phyloP scores from a whole-genome alignment of 1,140 invertebrate species.

The Tribolium madens region DNA sequence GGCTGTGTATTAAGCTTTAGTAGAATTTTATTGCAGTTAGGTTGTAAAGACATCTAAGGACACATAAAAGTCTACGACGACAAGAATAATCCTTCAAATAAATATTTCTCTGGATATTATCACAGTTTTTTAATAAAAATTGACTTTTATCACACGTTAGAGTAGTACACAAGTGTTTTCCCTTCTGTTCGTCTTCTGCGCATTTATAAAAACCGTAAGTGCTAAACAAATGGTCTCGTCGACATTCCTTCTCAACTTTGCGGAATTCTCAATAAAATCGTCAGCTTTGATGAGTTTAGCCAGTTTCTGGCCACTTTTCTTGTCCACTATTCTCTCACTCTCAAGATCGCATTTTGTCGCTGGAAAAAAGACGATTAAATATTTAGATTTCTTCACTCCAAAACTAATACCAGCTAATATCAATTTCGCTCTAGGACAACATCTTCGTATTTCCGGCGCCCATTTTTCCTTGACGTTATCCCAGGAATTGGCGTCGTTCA shows the following conservation, averaged over 20 bases:
- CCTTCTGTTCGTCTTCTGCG: not conserved
- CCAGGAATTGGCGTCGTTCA: conserved; percentile 97
- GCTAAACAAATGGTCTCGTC: conserved; percentile 60
- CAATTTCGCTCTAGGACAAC: conserved; percentile 58
- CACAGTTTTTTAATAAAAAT: not conserved
- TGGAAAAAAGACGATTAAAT: conserved; percentile 60
- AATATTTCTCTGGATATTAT: not conserved
- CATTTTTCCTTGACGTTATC: conserved; percentile 98
- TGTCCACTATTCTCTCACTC: conserved; percentile 65
- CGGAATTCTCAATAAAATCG: conserved; percentile 58
- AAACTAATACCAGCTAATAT: conserved; percentile 58
- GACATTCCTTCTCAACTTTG: conserved; percentile 55
- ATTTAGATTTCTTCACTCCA: conserved; percentile 44
- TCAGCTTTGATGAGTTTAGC: conserved; percentile 55
- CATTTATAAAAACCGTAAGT: not conserved
- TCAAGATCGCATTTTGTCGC: conserved; percentile 74
- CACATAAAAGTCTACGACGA: conserved; percentile 18
- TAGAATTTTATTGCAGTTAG: conserved; percentile 6
- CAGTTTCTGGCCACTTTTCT: conserved; percentile 53
- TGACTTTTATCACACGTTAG: not conserved
- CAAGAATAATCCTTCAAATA: not conserved
- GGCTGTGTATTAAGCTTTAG: conserved; percentile 16
- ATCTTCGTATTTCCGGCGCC: conserved; percentile 83
- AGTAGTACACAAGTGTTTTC: not conserved
- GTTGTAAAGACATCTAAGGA: conserved; percentile 23